These are phyloP conservation scores for Cylindroiulus punctatus DNA, from an alignment of 2,888 invertebrate genomes.

Conservation along the genomic window DNA sequence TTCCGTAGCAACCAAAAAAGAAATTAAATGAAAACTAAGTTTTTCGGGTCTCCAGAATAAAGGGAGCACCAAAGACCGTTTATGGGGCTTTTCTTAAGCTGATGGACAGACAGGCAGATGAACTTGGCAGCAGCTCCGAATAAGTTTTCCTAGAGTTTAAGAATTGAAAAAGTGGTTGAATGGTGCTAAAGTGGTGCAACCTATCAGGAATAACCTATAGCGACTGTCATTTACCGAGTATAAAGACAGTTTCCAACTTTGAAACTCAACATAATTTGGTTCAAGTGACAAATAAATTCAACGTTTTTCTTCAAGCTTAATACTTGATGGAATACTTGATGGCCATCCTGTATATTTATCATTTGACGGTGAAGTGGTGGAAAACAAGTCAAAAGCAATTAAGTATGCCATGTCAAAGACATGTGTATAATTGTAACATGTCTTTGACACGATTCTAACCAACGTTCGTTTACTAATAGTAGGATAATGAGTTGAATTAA, in stretches of 20 bases:
- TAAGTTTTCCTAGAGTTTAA: neutral
- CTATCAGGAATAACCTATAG: neutral
- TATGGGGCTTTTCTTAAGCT: neutral
- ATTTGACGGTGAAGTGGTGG: too few species aligned
- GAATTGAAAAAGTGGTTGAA: neutral
- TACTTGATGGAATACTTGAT: too few species aligned
- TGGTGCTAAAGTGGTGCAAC: neutral
- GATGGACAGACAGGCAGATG: neutral
- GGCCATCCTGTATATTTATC: too few species aligned
- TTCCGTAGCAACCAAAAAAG: conserved; percentile 21
- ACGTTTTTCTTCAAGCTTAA: too few species aligned
- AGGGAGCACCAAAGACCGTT: neutral
- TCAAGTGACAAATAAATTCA: too few species aligned
- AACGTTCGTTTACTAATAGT: too few species aligned
- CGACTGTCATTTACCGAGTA: neutral
- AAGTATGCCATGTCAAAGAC: too few species aligned
- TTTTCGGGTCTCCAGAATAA: neutral
- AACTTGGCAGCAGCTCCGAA: neutral
- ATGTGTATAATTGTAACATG: too few species aligned
- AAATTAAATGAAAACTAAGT: neutral
- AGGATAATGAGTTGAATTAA: too few species aligned
- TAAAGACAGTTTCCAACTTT: neutral
- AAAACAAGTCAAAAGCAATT: too few species aligned
- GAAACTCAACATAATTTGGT: too few species aligned
- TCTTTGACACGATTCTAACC: too few species aligned